Percentiles rank a stretch among this genome's conserved stretches.
These are phyloP conservation scores for Muscicapa comitata DNA, from an alignment of 2,797 vertebrate species.

Conservation along the genomic window DNA sequence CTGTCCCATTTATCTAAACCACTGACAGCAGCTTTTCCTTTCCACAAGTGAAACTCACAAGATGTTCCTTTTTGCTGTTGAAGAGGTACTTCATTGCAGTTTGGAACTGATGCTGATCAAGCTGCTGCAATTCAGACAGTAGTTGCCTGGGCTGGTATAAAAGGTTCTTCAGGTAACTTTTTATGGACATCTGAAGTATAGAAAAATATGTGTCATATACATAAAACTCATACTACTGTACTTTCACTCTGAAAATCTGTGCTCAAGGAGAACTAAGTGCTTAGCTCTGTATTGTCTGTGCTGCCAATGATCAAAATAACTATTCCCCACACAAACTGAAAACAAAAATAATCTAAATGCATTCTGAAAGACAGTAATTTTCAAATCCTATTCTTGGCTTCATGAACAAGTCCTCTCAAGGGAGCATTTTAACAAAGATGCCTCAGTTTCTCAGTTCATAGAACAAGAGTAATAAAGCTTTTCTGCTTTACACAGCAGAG, in stretches of 20 bases:
- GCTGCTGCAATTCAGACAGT: slow-evolving; percentile 65
- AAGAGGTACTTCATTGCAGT: slow-evolving; percentile 75
- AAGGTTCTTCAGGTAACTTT: slow-evolving; percentile 67
- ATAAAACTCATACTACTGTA: background rate
- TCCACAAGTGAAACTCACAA: slow-evolving; percentile 33
- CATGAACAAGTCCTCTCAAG: background rate
- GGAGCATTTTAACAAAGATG: background rate
- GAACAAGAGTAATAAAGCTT: background rate
- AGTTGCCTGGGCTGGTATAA: slow-evolving; percentile 73
- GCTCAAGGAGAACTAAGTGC: background rate
- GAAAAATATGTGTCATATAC: background rate
- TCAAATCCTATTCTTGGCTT: background rate
- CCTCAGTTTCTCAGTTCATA: background rate
- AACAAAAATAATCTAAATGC: background rate
- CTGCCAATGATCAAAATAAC: background rate
- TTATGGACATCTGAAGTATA: slow-evolving; percentile 67
- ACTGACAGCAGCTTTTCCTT: background rate
- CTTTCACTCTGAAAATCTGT: background rate
- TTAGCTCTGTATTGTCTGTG: background rate
- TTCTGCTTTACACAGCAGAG: background rate
- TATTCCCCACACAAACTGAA: background rate
- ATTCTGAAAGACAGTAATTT: background rate
- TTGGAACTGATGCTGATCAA: slow-evolving; percentile 70
- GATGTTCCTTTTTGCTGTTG: slow-evolving; percentile 52
- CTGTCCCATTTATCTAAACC: background rate